Evolutionary conservation across 2,888 invertebrate species (phyloP).

Genomic region (Atrina japonica): DNA sequence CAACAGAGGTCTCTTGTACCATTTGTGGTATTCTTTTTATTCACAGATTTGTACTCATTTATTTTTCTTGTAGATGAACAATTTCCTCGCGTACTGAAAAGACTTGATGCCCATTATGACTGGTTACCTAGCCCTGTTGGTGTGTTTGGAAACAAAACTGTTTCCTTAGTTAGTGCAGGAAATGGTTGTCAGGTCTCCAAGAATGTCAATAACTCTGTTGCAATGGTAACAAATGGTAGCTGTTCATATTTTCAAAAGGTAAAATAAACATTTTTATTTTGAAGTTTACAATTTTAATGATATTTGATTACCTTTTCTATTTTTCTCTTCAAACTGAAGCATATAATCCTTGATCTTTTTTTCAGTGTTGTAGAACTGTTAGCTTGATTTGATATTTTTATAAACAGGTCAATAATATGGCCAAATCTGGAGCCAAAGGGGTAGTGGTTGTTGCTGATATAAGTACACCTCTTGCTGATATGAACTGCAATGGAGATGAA

Average conservation of each 20-base stretch:
- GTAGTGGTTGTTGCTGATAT: constrained; percentile 52
- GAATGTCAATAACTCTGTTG: constrained; percentile 51
- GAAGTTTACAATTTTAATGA: background rate
- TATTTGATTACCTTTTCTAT: too few species aligned
- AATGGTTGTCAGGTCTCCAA: constrained; percentile 48
- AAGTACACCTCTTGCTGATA: constrained; percentile 49
- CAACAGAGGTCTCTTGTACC: too few species aligned
- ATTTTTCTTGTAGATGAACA: too few species aligned
- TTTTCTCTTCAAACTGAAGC: too few species aligned
- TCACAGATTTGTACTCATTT: too few species aligned
- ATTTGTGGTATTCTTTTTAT: too few species aligned
- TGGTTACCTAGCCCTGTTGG: constrained; percentile 60
- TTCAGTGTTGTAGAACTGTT: too few species aligned
- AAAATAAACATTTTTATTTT: background rate
- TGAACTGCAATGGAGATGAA: constrained; percentile 59
- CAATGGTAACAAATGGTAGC: constrained; percentile 50
- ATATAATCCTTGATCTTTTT: too few species aligned
- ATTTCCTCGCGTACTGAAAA: constrained; percentile 49
- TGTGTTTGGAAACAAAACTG: constrained; percentile 52
- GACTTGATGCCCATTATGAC: constrained; percentile 69
- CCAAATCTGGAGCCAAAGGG: constrained; percentile 55
- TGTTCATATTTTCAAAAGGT: constrained; percentile 65
- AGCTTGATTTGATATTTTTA: too few species aligned
- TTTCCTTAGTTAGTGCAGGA: constrained; percentile 37
- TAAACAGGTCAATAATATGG: constrained; percentile 53